Percentiles rank a stretch among this genome's conserved stretches.
Conservation (phyloP, 2,797 vertebrate genomes). For the Sebastolobus alascanus region DNA sequence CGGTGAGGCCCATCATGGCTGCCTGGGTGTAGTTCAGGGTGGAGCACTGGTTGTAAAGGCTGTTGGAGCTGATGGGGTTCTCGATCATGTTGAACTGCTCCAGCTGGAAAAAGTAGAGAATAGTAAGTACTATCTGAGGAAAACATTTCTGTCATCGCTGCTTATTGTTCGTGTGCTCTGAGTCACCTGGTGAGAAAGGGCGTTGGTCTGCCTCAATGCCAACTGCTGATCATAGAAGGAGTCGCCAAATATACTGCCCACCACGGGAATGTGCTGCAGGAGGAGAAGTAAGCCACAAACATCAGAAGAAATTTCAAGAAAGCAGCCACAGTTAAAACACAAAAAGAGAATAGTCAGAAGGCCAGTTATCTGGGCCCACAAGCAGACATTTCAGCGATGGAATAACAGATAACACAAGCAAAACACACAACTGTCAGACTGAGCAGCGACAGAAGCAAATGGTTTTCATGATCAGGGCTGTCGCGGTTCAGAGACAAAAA, state of each 20-base stretch:
- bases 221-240: slow-evolving; percentile 98
- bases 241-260: slow-evolving; percentile 96
- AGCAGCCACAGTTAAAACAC: not conserved
- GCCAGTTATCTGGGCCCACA: slow-evolving; percentile 20
- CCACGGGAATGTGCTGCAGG: slow-evolving; percentile 93
- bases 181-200: slow-evolving; percentile 98
- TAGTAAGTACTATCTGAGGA: not conserved
- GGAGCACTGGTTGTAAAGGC: slow-evolving; percentile 95
- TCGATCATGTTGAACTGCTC: slow-evolving; percentile 99
- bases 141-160: not conserved
- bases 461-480: slow-evolving; percentile 52
- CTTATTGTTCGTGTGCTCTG: not conserved
- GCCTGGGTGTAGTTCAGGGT: slow-evolving; percentile 98
- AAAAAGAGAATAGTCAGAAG: not conserved
- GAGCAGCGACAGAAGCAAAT: slow-evolving; percentile 65
- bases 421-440: slow-evolving; percentile 45
- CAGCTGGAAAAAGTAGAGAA: slow-evolving; percentile 81
- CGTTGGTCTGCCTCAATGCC: slow-evolving; percentile 95
- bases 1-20: slow-evolving; percentile 97
- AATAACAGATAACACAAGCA: slow-evolving; percentile 60
- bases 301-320: slow-evolving; percentile 9
- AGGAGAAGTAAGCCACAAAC: slow-evolving; percentile 31
- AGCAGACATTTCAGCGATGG: slow-evolving; percentile 60
- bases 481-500: slow-evolving; percentile 13
- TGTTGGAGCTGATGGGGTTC: slow-evolving; percentile 92